A percentile compares a stretch with the other conserved stretches of the same genome.
Conservation (phyloP, 2,888 invertebrate genomes). For the Odontomyia ornata region DNA sequence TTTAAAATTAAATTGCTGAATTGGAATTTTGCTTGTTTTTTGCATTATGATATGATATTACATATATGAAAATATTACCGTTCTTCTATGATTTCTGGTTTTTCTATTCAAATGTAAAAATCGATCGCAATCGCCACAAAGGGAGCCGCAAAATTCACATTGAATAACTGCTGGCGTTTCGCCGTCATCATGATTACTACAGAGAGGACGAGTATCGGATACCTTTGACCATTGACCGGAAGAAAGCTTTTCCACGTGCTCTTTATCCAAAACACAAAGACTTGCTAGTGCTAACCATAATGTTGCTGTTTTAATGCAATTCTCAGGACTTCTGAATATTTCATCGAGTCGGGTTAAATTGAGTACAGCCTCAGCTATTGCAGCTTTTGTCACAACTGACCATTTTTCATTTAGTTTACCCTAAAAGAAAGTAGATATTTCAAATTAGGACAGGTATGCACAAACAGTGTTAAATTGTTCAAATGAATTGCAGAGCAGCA, state of each 20-base stretch:
- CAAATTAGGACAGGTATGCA: no score
- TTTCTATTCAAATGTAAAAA: conserved; percentile 91
- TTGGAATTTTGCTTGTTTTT: no score
- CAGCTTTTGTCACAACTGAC: conserved; percentile 87
- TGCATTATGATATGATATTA: no score
- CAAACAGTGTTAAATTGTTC: no score
- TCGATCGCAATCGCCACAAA: conserved; percentile 96
- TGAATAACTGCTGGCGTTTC: conserved; percentile 91
- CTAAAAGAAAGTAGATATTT: conserved; percentile 64
- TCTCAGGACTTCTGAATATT: conserved; percentile 74
- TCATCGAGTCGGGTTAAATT: conserved; percentile 85
- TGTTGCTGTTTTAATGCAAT: conserved; percentile 83
- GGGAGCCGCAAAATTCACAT: conserved; percentile 88
- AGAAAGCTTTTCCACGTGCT: conserved; percentile 84
- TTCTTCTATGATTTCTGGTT: conserved; percentile 83
- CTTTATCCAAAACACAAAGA: conserved; percentile 89
- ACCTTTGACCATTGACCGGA: conserved; percentile 81
- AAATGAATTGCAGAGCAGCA: no score
- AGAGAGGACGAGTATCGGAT: conserved; percentile 76
- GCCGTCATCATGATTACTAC: conserved; percentile 96
- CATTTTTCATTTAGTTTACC: conserved; percentile 86
- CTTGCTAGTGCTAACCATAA: conserved; percentile 94
- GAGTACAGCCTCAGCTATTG: conserved; percentile 86
- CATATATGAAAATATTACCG: conserved; percentile 54
- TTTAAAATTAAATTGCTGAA: no score